phyloP scores from a whole-genome alignment of 2,113 vertebrate genomes.

The Odocoileus hemionus region DNA sequence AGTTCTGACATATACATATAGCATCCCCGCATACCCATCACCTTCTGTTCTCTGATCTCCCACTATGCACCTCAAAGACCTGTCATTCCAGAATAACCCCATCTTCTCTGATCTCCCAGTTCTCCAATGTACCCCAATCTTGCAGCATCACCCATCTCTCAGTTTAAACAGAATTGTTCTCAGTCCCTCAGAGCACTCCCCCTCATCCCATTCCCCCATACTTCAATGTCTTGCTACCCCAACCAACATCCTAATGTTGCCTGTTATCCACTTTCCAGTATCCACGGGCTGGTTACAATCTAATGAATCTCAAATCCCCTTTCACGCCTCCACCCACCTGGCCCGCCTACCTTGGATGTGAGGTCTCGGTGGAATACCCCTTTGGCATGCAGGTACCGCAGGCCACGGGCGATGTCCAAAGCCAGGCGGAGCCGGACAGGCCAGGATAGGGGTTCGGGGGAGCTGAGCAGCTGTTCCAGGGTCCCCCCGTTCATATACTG shows the following conservation, averaged over 20 bases:
- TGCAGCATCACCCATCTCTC: not conserved
- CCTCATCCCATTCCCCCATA: not conserved
- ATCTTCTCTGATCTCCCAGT: not conserved
- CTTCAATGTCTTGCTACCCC: not conserved
- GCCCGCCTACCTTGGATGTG: conserved; percentile 90
- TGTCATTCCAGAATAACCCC: not conserved
- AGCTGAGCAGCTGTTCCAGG: conserved; percentile 95
- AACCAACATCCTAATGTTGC: not conserved
- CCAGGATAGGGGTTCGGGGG: conserved; percentile 90
- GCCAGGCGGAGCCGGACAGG: conserved; percentile 86
- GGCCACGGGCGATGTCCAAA: conserved; percentile 89
- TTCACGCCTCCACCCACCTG: not conserved
- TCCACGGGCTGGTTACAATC: not conserved
- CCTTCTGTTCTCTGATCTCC: not conserved
- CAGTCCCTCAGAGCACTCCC: not conserved
- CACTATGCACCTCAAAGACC: not conserved
- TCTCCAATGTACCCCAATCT: not conserved
- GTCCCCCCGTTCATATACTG: conserved; percentile 97
- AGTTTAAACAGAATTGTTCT: not conserved
- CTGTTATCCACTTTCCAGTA: not conserved
- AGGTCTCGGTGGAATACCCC: conserved; percentile 94
- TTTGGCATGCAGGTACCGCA: conserved; percentile 94
- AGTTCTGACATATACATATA: conserved; percentile 85
- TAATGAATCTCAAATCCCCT: not conserved
- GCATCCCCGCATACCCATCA: not conserved